Evolutionary conservation across 2,113 vertebrate species (phyloP).

Genomic region (Hemicordylus capensis): DNA sequence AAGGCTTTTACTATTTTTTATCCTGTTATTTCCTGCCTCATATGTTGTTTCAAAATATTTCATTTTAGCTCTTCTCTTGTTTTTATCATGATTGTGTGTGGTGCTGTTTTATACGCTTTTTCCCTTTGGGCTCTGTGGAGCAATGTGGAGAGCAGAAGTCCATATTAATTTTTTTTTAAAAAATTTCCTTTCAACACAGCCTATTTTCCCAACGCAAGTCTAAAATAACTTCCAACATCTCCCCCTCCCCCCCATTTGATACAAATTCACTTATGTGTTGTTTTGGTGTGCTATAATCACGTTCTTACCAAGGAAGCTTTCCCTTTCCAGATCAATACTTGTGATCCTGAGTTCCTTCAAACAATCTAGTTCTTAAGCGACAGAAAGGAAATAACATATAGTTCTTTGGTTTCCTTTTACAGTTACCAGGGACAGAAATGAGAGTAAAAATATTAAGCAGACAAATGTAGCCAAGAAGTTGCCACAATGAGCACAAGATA

Average conservation of each 20-base stretch:
- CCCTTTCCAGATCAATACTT: constrained; percentile 16
- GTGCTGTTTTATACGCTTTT: background rate
- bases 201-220: background rate
- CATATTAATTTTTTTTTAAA: no score
- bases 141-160: background rate
- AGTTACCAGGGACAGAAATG: constrained; percentile 31
- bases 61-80: background rate
- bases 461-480: constrained; percentile 28
- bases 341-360: constrained; percentile 32
- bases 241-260: background rate
- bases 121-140: background rate
- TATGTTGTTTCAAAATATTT: background rate
- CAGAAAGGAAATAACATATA: constrained; percentile 45
- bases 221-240: background rate
- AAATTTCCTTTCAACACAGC: background rate
- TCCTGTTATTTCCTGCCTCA: background rate
- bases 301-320: constrained; percentile 5
- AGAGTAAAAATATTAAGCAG: background rate
- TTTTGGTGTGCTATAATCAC: constrained; percentile 41
- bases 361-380: background rate
- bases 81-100: background rate
- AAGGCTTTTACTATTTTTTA: background rate
- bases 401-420: constrained; percentile 35
- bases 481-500: background rate
- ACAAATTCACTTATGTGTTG: constrained; percentile 25